Conservation (phyloP, 2,888 invertebrate species). For the Dicycla oo region DNA sequence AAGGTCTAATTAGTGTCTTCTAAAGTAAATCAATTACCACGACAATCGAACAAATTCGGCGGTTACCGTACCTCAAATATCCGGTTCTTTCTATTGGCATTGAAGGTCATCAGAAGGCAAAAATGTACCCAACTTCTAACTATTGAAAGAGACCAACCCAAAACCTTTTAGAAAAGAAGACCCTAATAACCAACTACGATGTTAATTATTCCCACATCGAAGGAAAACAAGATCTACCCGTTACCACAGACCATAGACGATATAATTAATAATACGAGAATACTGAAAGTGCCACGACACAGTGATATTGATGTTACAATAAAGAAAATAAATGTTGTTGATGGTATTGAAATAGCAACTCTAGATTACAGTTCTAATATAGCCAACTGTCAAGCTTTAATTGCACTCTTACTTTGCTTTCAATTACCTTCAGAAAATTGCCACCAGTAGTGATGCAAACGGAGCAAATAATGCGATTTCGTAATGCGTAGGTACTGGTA, state of each 20-base stretch:
- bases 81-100: background rate
- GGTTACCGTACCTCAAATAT: conserved; percentile 10
- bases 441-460: conserved; percentile 62
- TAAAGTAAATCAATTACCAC: conserved; percentile 19
- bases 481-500: conserved; percentile 40
- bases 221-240: background rate
- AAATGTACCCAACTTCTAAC: background rate
- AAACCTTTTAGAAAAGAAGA: background rate
- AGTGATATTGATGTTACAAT: background rate
- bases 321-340: background rate
- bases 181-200: background rate
- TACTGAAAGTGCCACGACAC: background rate
- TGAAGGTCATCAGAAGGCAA: background rate
- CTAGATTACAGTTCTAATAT: conserved; percentile 22
- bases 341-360: conserved; percentile 1
- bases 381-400: conserved; percentile 29
- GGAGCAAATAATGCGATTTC: conserved; percentile 59
- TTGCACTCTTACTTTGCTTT: conserved; percentile 38
- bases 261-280: background rate
- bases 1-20: background rate
- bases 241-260: background rate
- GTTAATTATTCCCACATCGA: background rate
- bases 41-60: conserved; percentile 13
- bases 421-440: conserved; percentile 49
- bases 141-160: background rate